Evolutionary conservation across 2,113 vertebrate genomes (phyloP), one percentile per base, ranked within the genome.

Genomic region (Lagopus leucura): DNA sequence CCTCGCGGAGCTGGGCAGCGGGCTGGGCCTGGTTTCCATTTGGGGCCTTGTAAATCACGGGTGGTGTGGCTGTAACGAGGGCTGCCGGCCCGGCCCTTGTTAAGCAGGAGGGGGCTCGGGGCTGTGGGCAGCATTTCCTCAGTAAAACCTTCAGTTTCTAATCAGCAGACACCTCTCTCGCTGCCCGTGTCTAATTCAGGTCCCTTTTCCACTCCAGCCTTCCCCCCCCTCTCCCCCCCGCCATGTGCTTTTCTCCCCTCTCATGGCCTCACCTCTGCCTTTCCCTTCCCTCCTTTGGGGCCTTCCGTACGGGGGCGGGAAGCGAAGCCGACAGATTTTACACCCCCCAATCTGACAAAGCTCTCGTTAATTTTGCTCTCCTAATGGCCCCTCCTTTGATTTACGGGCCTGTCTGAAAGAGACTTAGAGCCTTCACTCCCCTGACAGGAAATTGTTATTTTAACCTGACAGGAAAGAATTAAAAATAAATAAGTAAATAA

Each of bases 391-490:
- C 71, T 88, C 55, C 60, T 77, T 94, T 95, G 96, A 97, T 96
- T 97, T 97, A 92, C 64, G 92, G 84, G 78, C 61, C 86, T 96
- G 88, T 83, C 88, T 89, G 75, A 91, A 91, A 86, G 79, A 82
- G 92, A 55, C 77, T 92, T 92, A 72, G 89, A 90, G 96, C 97
- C 97, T 97, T 97, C 95, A 27, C 67, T 97, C 96, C 97, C 94
- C 96, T 88, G 96, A 97, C 96, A 98, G 98, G 98, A 98, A 98
- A 98, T 98, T 98, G 98, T 98, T 98, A 98, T 98, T 99, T 98
- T 98, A 98, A 98, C 97, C 98, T 98, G 98, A 96, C 97, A 98
- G 98, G 97, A 98, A 98, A 98, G 97, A 98, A 98, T 93, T 92
- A 77, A 32, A 92, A 92, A 95, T 88, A 96, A 96, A 89, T 36